Conservation (phyloP, 2,113 vertebrate genomes). For the Pagrus major region DNA sequence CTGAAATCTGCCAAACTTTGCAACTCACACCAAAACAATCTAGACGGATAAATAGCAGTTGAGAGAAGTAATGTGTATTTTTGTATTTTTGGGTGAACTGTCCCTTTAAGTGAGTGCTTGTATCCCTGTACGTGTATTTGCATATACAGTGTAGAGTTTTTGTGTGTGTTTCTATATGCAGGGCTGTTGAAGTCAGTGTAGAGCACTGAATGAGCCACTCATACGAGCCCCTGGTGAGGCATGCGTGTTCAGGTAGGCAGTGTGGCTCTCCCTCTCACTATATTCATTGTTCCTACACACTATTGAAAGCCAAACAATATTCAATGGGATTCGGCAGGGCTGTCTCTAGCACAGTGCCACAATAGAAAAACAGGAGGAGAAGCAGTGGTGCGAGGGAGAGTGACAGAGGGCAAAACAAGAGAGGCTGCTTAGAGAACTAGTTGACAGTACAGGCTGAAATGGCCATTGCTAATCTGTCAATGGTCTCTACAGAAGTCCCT, state of each 20-base stretch:
- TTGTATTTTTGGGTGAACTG: no score
- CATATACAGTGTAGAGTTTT: not conserved
- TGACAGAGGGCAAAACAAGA: conserved; percentile 33
- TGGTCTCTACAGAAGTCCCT: conserved; percentile 25
- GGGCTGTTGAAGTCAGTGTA: conserved; percentile 33
- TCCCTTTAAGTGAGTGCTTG: conserved; percentile 1
- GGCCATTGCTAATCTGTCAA: conserved; percentile 51
- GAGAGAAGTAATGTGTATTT: no score
- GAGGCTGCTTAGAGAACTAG: conserved; percentile 42
- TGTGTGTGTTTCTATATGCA: conserved; percentile 19
- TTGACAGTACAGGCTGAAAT: conserved; percentile 42
- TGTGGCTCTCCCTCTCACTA: conserved; percentile 10
- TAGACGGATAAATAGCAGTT: no score
- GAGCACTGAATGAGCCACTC: conserved; percentile 40
- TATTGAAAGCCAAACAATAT: conserved; percentile 38
- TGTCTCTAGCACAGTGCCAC: conserved; percentile 9
- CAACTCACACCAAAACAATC: no score
- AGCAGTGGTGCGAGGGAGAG: conserved; percentile 17
- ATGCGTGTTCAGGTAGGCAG: conserved; percentile 31
- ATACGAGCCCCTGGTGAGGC: conserved; percentile 27
- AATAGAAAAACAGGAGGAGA: conserved; percentile 28
- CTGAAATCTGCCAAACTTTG: no score
- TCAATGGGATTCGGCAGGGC: conserved; percentile 33
- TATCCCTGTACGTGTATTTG: not conserved
- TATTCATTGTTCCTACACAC: conserved; percentile 39